Base-by-base conservation (phyloP, 30 jellyfish, hydroid and myxozoan species). In the Aurelia sp. region DNA sequence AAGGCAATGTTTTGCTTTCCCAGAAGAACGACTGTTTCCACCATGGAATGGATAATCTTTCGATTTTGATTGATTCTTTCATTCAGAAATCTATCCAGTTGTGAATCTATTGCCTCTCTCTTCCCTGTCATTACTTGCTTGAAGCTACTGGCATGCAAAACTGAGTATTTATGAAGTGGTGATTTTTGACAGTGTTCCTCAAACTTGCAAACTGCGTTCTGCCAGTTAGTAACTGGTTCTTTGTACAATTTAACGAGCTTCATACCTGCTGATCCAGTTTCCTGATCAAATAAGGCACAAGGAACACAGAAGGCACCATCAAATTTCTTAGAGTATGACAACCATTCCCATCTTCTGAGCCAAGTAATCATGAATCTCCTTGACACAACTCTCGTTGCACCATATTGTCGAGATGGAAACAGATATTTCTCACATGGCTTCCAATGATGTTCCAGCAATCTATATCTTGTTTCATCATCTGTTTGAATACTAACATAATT, bases 271-370 rank as follows among this genome's bases (percentile, higher is more conserved):
- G 13, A n/a, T 71, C 82, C 24, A 40, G 70, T 13, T 27, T 71
- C 70, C 16, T 71, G 82, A 11, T 79, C 90, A 80, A 80, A 62
- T 18, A 80, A 50, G 24, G 61, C 90, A 66, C 90, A 80, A 35
- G 89, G 76, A n/a, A 80, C 20, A 80, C 90, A 80, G 48, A 31
- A 63, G 18, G 86, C 90, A 80, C 91, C 90, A 68, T 82, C 90
- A 18, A 6, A 21, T 15, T 53, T 84, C 71, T 65, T 58, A 22
- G 91, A 70, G 27, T 84, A 84, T 22, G 71, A 27, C 33, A 27
- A 27, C 91, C 92, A 82, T 15, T 20, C 7, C n/a, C 41, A 82
- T 22, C 33, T 17, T 24, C 51, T 57, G 13, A 82, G 53, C 84
- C 92, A 66, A 18, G 30, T 27, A n/a, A 5, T 38, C 72, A 19